A percentile compares a stretch with the other conserved stretches of the same genome.
phyloP scores from a whole-genome alignment of 2,797 vertebrate genomes.

The Gymnothorax reevesii region DNA sequence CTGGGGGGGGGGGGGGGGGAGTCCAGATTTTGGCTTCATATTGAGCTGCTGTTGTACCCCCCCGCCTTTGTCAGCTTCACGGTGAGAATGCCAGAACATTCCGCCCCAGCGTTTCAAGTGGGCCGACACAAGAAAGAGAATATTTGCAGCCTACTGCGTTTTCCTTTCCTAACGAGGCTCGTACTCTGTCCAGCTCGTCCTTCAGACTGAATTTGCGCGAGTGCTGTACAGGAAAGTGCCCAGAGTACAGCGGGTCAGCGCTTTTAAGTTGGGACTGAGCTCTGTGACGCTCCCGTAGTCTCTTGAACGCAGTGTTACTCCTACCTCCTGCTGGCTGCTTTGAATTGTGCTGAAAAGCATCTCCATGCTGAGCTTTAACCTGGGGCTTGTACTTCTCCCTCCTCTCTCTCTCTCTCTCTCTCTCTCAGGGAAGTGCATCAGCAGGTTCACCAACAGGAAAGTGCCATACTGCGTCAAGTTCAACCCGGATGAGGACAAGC shows the following conservation, averaged over 20 bases:
- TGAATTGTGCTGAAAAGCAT: not conserved
- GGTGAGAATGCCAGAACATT: not conserved
- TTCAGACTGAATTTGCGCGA: not conserved
- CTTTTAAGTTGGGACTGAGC: not conserved
- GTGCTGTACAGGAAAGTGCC: not conserved
- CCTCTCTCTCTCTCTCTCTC: slow-evolving; percentile 23
- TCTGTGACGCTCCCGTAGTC: not conserved
- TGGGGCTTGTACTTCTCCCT: not conserved
- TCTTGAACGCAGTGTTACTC: not conserved
- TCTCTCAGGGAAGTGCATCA: slow-evolving; percentile 87
- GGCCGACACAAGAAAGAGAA: not conserved
- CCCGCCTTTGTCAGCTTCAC: not conserved
- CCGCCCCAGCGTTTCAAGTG: not conserved
- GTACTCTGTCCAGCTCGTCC: too few species aligned
- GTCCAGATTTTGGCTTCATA: not conserved
- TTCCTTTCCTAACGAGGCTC: not conserved
- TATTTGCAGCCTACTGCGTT: not conserved
- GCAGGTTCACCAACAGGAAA: slow-evolving; percentile 94
- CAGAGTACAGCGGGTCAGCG: not conserved
- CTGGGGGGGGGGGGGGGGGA: not conserved
- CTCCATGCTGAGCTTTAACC: not conserved
- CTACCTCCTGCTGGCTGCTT: too few species aligned
- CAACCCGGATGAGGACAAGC: slow-evolving; percentile 97
- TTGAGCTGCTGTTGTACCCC: not conserved
- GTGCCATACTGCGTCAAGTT: slow-evolving; percentile 98